Evolutionary conservation across 92 coral and sea anemone genomes (phyloP).

Genomic region (Meandrina meandrites): DNA sequence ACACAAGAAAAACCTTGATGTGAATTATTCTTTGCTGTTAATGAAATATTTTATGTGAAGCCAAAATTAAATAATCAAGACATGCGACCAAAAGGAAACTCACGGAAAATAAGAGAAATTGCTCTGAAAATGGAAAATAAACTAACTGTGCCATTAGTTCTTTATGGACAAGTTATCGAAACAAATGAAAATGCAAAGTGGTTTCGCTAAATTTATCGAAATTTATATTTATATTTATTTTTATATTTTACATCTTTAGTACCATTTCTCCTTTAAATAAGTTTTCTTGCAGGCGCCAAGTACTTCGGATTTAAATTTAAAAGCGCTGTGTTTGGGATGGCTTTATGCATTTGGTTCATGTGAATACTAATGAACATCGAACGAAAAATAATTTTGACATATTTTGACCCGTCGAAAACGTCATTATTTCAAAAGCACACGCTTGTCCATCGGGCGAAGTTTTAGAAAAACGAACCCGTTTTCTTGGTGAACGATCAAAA

Average conservation of each 20-base stretch:
- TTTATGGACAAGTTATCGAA: not conserved
- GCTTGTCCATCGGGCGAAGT: not conserved
- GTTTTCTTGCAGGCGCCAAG: not conserved
- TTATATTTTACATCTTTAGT: not conserved
- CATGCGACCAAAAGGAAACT: not conserved
- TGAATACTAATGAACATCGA: not conserved
- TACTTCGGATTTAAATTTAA: not conserved
- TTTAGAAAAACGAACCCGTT: too few relatives aligned
- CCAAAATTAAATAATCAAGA: not conserved
- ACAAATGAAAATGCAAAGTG: not conserved
- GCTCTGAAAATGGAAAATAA: not conserved
- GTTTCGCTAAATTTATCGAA: not conserved
- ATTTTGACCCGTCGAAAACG: not conserved
- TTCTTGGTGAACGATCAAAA: too few relatives aligned
- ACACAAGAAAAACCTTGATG: not conserved
- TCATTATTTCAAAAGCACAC: not conserved
- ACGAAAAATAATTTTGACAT: not conserved
- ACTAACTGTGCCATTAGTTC: not conserved
- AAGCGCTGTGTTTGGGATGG: not conserved
- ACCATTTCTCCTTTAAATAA: not conserved
- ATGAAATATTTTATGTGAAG: not conserved
- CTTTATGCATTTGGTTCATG: not conserved
- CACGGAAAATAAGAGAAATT: not conserved
- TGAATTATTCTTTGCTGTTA: not conserved
- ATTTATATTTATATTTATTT: not conserved